Base-by-base conservation (phyloP, 2,797 vertebrate species). In the Masticophis lateralis region DNA sequence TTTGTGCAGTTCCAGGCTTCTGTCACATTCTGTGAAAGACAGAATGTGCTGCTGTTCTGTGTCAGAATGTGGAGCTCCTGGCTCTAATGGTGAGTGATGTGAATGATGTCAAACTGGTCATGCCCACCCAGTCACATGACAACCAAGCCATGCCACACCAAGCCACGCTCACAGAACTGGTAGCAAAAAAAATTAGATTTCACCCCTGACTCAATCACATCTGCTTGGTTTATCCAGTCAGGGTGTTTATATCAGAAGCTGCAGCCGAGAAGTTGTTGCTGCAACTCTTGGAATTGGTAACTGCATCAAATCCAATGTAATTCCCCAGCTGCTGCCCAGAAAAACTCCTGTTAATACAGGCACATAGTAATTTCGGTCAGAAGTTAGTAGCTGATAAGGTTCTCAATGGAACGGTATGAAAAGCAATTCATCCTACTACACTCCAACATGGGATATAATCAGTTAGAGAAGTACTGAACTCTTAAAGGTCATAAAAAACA, bases 271-370 rank as follows among this genome's bases (percentile, higher is more conserved):
- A 96, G 95, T 94, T 95, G 95, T 94, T 96, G 93, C 93, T 94
- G 8, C 16, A 2, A 87, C 88, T 59, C 89, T 92, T 91, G 96
- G 87, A 94, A 94, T 61, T 79, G 2, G 92, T 88, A 94, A 92
- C 89, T 95, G 88, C 95, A 93, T 93, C 92, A 96, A 96, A 83
- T 92, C 94, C 95, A 94, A 95, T 95, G 95, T 96, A 95, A 96
- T 93, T 95, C 92, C 94, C 86, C 90, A 89, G 94, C 47, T 96
- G 91, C 32, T 95, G 95, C 94, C 95, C 96, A 96, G 95, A 94
- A 96, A 94, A 90, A 95, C 93, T 86, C 93, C 94, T 94, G 94
- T 51, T 96, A 96, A 97, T 97, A 96, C 94, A 96, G 91, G 90
- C 88, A 89, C 83, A 91, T 88, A 20, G 43, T 93, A 94, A 91